A percentile compares a stretch with the other conserved stretches of the same genome.
phyloP scores from a whole-genome alignment of 2,113 vertebrate genomes.

The Urocynchramus pylzowi region DNA sequence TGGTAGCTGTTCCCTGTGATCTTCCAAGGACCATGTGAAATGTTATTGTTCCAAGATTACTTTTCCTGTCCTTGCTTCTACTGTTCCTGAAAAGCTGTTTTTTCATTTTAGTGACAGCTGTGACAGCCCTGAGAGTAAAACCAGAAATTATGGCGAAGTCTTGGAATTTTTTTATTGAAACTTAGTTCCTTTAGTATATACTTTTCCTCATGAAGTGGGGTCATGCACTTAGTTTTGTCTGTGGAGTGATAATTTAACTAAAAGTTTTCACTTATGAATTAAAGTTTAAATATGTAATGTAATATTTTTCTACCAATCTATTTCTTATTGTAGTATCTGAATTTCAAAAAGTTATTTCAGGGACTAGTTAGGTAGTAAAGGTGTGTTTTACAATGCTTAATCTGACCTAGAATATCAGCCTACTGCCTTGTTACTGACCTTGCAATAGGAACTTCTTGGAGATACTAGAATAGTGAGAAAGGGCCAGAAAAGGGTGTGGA shows the following conservation, averaged over 20 bases:
- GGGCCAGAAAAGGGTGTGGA: constrained; percentile 35
- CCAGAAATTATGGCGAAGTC: constrained; percentile 8
- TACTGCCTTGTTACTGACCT: neutral
- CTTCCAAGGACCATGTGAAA: neutral
- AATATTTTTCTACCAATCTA: neutral
- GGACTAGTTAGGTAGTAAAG: neutral
- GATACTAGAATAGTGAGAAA: neutral
- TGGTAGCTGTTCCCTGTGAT: neutral
- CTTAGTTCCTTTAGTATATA: neutral
- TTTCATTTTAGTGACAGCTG: constrained; percentile 23
- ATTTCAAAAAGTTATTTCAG: neutral
- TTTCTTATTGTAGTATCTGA: neutral
- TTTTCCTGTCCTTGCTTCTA: constrained; percentile 4
- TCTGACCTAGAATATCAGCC: neutral
- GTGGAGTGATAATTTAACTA: neutral
- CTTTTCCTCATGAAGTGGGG: neutral
- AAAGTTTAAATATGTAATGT: neutral
- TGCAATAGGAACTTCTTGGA: neutral
- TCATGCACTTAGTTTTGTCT: neutral
- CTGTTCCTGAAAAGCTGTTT: constrained; percentile 17
- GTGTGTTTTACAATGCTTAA: neutral
- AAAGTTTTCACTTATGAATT: neutral
- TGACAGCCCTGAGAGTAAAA: constrained; percentile 19
- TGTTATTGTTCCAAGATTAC: neutral
- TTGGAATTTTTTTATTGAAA: neutral